These are phyloP conservation scores for Semnornis frantzii DNA, from an alignment of 2,113 vertebrate genomes.

Conservation along the genomic window DNA sequence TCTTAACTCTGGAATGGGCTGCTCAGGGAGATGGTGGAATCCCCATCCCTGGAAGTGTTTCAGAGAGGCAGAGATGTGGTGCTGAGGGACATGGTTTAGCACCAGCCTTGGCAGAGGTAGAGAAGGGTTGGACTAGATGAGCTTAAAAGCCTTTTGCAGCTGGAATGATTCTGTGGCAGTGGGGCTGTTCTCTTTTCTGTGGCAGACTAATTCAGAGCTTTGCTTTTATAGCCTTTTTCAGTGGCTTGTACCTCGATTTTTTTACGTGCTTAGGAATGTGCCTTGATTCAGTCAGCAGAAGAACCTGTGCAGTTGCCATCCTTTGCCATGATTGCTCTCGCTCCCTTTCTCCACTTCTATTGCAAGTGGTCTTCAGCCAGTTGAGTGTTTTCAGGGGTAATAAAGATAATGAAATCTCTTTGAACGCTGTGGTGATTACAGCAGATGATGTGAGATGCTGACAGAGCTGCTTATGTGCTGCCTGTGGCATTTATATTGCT, in stretches of 20 bases:
- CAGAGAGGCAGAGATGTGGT: too few species aligned
- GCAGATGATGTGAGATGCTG: background rate
- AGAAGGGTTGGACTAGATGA: too few species aligned
- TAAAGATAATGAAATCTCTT: background rate
- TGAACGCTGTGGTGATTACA: background rate
- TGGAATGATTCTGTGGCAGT: too few species aligned
- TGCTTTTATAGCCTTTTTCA: background rate
- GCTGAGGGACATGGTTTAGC: too few species aligned
- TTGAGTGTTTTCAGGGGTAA: background rate
- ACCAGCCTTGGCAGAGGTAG: too few species aligned
- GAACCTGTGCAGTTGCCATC: background rate
- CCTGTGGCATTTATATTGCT: background rate
- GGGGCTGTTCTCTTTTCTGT: background rate
- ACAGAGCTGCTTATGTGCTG: background rate
- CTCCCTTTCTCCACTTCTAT: background rate
- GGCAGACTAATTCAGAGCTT: background rate
- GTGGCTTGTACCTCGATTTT: background rate
- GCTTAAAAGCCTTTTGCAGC: too few species aligned
- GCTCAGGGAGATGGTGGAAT: too few species aligned
- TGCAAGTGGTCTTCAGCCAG: background rate
- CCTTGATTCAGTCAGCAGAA: background rate
- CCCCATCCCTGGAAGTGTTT: too few species aligned
- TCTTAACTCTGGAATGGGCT: too few species aligned
- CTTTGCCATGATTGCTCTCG: background rate
- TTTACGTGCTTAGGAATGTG: background rate